A percentile compares a stretch with the other conserved stretches of the same genome.
Evolutionary conservation across 2,113 vertebrate species (phyloP).

Genomic region (Bufo gargarizans): DNA sequence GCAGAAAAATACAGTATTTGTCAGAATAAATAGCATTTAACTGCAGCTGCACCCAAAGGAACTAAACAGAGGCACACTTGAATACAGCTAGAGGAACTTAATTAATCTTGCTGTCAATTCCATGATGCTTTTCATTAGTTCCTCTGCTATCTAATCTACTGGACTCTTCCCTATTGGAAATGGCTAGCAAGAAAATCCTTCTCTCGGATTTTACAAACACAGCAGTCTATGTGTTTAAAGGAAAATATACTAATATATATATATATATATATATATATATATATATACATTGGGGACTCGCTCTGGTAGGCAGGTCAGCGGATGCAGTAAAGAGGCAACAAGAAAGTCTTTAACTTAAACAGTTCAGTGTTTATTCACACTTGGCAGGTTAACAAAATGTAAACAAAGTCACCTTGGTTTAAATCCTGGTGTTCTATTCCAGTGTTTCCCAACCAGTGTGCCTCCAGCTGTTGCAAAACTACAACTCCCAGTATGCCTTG

Average conservation of each 20-base stretch:
- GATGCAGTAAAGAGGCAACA: no score
- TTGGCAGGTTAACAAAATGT: no score
- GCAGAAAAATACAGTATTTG: slow-evolving; percentile 86
- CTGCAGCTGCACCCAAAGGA: slow-evolving; percentile 80
- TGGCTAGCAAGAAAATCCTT: slow-evolving; percentile 66
- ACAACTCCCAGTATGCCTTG: no score
- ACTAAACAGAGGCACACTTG: slow-evolving; percentile 70
- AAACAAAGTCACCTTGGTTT: no score
- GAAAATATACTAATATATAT: background rate
- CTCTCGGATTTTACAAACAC: slow-evolving; percentile 61
- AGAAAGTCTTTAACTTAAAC: no score
- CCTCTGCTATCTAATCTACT: slow-evolving; percentile 88
- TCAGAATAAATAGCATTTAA: slow-evolving; percentile 89
- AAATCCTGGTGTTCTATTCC: no score
- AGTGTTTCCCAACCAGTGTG: no score
- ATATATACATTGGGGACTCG: background rate
- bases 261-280: background rate
- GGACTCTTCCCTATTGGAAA: slow-evolving; percentile 72
- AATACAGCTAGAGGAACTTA: slow-evolving; percentile 84
- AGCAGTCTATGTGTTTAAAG: background rate
- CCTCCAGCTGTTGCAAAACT: no score
- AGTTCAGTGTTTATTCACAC: no score
- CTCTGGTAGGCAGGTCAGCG: no score
- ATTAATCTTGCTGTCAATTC: slow-evolving; percentile 98
- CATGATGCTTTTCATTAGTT: slow-evolving; percentile 93